Percentiles rank a stretch among this genome's conserved stretches.
Evolutionary conservation across 2,797 vertebrate species (phyloP).

Genomic region (Lates japonicus): DNA sequence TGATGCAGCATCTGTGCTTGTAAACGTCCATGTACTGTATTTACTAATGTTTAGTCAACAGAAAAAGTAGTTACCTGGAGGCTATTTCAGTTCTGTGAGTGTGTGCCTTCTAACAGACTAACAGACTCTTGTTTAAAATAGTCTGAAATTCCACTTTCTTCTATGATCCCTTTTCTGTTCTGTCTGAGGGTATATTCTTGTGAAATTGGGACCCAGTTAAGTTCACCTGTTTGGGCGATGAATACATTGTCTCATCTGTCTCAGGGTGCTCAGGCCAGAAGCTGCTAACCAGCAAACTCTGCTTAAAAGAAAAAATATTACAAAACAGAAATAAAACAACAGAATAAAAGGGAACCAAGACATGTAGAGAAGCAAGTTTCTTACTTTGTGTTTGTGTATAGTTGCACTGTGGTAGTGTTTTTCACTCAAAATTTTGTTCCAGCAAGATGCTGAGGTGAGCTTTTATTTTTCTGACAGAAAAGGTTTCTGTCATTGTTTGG

Average conservation of each 20-base stretch:
- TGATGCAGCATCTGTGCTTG: slow-evolving; percentile 26
- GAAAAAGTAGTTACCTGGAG: slow-evolving; percentile 30
- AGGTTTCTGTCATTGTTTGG: not conserved
- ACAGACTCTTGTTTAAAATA: not conserved
- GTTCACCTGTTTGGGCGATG: not conserved
- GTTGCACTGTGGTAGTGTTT: not conserved
- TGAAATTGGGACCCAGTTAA: slow-evolving; percentile 4
- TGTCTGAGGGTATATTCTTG: not conserved
- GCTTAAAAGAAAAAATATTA: not conserved
- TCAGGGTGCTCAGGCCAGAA: not conserved
- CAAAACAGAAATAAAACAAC: not conserved
- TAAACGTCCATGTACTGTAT: slow-evolving; percentile 1
- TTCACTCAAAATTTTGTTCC: not conserved
- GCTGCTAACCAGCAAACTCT: not conserved
- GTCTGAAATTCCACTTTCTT: slow-evolving; percentile 1
- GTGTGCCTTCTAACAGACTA: not conserved
- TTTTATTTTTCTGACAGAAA: not conserved
- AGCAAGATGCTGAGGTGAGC: not conserved
- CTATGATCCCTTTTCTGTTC: not conserved
- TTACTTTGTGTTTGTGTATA: not conserved
- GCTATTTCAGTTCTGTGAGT: not conserved
- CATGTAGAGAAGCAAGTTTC: not conserved
- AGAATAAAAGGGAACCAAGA: not conserved
- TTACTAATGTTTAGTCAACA: slow-evolving; percentile 24
- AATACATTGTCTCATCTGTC: not conserved